Conservation (phyloP, 2,888 invertebrate genomes). For the Orthonychiurus folsomi region DNA sequence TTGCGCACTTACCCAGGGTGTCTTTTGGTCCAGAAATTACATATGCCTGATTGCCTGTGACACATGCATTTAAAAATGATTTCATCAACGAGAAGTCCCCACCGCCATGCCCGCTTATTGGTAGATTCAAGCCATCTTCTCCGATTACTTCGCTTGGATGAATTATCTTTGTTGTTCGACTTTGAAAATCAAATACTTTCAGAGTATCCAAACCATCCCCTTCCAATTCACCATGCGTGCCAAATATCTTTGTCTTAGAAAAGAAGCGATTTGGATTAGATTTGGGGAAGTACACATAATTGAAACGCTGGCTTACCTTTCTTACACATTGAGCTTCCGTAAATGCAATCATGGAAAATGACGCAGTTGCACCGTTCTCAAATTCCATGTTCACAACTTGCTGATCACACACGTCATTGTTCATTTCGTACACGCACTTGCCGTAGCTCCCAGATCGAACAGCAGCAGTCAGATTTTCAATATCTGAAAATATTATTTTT, state of each 20-base stretch:
- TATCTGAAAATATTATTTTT: conserved; percentile 20
- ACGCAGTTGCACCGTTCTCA: conserved; percentile 45
- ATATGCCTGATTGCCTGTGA: conserved; percentile 31
- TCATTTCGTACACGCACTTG: conserved; percentile 46
- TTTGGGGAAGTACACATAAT: not conserved
- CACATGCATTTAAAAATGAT: conserved; percentile 33
- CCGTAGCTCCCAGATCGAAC: conserved; percentile 44
- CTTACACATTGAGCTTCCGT: conserved; percentile 44
- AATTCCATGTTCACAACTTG: conserved; percentile 46
- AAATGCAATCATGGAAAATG: conserved; percentile 46
- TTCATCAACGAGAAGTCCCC: conserved; percentile 30
- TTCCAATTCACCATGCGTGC: conserved; percentile 43
- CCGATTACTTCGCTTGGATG: conserved; percentile 18
- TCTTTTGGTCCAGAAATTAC: conserved; percentile 34
- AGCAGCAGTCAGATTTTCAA: conserved; percentile 37
- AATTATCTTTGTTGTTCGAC: conserved; percentile 24
- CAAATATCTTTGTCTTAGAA: conserved; percentile 44
- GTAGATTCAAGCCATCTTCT: conserved; percentile 10
- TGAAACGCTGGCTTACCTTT: conserved; percentile 25
- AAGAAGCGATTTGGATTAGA: conserved; percentile 6
- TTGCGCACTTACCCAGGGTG: conserved; percentile 30
- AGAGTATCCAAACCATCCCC: conserved; percentile 38
- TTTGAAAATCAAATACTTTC: conserved; percentile 35
- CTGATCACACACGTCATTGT: conserved; percentile 47
- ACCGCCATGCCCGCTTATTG: conserved; percentile 33